These are phyloP conservation scores for Oreortyx pictus DNA, from an alignment of 2,797 vertebrate genomes.

Conservation along the genomic window DNA sequence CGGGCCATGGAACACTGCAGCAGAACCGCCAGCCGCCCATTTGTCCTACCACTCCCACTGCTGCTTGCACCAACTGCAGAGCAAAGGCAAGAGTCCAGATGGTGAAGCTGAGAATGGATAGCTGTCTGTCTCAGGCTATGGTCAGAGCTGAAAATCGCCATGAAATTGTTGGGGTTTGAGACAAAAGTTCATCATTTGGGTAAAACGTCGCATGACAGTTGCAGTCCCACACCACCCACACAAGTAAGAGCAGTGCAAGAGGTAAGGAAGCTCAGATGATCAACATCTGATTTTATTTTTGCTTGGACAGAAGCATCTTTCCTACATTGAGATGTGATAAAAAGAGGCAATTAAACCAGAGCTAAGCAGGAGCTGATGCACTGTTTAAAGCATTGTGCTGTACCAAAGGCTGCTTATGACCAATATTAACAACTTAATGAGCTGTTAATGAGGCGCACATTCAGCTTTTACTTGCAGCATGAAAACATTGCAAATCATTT, in stretches of 20 bases:
- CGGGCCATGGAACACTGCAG: neutral
- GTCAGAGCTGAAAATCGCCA: neutral
- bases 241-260: neutral
- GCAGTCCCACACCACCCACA: neutral
- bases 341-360: constrained; percentile 57
- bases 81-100: neutral
- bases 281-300: neutral
- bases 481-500: constrained; percentile 74
- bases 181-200: neutral
- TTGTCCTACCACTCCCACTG: constrained; percentile 17
- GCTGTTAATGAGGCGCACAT: constrained; percentile 73
- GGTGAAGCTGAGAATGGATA: neutral
- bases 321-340: neutral
- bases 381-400: constrained; percentile 42
- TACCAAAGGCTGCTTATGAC: constrained; percentile 73
- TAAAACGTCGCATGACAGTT: fast-evolving
- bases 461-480: constrained; percentile 70
- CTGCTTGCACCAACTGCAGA: neutral
- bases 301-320: constrained; percentile 20
- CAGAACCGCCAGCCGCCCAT: neutral
- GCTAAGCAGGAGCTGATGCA: constrained; percentile 47
- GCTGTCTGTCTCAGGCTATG: neutral
- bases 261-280: neutral
- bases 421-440: constrained; percentile 78
- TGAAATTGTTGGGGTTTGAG: neutral